Evolutionary conservation across 2,113 vertebrate species (phyloP), one percentile per base, ranked within the genome.

Genomic region (Larimichthys polyactis): DNA sequence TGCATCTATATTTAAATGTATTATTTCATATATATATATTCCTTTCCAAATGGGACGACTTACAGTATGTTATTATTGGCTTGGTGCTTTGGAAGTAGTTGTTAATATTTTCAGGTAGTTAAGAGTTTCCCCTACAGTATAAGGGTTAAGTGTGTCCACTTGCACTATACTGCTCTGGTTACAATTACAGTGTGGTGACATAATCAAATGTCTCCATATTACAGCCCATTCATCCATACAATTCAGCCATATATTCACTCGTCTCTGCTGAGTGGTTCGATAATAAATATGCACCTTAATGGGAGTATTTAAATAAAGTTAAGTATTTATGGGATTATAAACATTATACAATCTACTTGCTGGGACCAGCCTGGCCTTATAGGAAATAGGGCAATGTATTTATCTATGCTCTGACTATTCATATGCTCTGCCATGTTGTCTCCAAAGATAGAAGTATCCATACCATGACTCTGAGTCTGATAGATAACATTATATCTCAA

Each of bases 131-230:
- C n/a, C 63, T 27, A 32, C 29, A 32, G 29, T 32, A 1, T 32
- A 32, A 32, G n/a, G 15, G 55, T 7, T 24, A 43, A 63, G 27
- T 44, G 48, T 44, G 44, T 48, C 27, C 54, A 54, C 65, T 65
- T 70, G 12, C 14, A 32, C 24, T 32, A 16, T 14, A 24, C 24
- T 32, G 11, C 57, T 46, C 32, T 36, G 27, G 20, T 68, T 78
- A 80, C 66, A 43, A 71, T 63, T 68, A 69, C 20, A 43, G 16
- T 19, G 22, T 14, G 46, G 29, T 75, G 54, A 66, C 51, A 32
- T 65, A 64, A 63, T 52, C 51, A 11, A 27, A 22, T 46, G 29
- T 36, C 46, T 63, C 12, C 12, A 17, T 58, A 59, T 5, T 71
- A 4, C 43, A 32, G n/a, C 16, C 40, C 7, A 69, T 46, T 76